Percentiles rank a stretch among this genome's conserved stretches.
phyloP scores from a whole-genome alignment of 2,113 vertebrate species.

The Talpa occidentalis region DNA sequence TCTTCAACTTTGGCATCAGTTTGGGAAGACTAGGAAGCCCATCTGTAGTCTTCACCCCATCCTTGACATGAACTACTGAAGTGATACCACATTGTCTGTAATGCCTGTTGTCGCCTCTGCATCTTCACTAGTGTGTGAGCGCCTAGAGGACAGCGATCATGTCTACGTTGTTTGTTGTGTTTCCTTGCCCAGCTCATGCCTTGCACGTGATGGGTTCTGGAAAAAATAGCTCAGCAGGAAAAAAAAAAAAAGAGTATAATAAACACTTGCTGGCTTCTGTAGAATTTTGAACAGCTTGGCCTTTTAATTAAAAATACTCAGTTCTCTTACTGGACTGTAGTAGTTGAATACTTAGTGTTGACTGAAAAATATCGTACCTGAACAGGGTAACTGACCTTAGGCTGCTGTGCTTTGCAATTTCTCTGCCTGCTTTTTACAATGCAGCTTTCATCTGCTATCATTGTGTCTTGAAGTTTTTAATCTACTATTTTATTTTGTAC shows the following conservation, averaged over 20 bases:
- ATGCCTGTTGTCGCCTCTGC: background rate
- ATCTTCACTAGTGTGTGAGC: background rate
- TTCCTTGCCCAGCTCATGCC: background rate
- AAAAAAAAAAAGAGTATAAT: background rate
- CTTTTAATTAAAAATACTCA: background rate
- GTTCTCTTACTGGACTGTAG: background rate
- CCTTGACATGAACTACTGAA: background rate
- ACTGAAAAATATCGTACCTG: background rate
- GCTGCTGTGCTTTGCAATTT: background rate
- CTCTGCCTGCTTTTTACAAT: background rate
- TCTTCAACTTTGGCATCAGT: background rate
- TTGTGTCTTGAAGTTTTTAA: background rate
- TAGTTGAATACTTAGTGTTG: background rate
- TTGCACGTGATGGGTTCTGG: background rate
- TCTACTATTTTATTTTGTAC: background rate
- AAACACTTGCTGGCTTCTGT: background rate
- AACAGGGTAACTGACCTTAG: background rate
- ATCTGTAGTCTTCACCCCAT: background rate
- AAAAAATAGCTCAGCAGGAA: background rate
- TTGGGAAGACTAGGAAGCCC: background rate
- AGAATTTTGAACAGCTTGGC: background rate
- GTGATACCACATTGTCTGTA: rapidly evolving
- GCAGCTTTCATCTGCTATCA: background rate
- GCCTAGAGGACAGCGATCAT: background rate
- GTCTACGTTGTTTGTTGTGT: background rate